Percentiles rank a stretch among this genome's conserved stretches.
Evolutionary conservation across 2,888 invertebrate species (phyloP).

Genomic region (Scaptomyza parva): DNA sequence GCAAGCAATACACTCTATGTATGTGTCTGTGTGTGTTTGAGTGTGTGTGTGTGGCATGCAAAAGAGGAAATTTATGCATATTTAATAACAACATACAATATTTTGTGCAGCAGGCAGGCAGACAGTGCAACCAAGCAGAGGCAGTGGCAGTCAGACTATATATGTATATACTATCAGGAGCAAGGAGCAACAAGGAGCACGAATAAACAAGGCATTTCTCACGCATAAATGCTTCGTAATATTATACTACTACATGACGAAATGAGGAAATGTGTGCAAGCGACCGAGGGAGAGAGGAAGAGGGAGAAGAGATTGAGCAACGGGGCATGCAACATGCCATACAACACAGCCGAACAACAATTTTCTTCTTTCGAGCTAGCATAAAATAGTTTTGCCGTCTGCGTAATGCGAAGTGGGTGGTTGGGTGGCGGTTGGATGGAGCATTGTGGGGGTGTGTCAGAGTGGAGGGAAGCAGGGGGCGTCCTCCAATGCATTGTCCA

Average conservation of each 20-base stretch:
- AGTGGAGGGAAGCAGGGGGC: background rate
- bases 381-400: constrained; percentile 60
- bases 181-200: constrained; percentile 18
- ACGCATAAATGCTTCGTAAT: constrained; percentile 70
- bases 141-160: background rate
- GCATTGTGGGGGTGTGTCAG: too few relatives aligned
- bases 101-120: constrained; percentile 37
- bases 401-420: background rate
- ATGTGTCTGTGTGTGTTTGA: constrained; percentile 3
- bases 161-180: background rate
- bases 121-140: constrained; percentile 14
- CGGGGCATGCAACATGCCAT: constrained; percentile 1
- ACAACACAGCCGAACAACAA: constrained; percentile 31
- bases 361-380: constrained; percentile 45
- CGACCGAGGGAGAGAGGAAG: background rate
- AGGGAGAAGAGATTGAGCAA: too few relatives aligned
- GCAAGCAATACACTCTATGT: constrained; percentile 9
- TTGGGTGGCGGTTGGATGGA: background rate
- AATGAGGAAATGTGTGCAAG: constrained; percentile 1
- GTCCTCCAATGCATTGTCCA: constrained; percentile 36
- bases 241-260: constrained; percentile 48
- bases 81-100: constrained; percentile 72
- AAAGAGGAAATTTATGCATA: constrained; percentile 76
- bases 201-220: constrained; percentile 70
- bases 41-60: constrained; percentile 35